A percentile compares a stretch with the other conserved stretches of the same genome.
Conservation (phyloP, 1,140 invertebrate genomes). For the silkworm (Bombyx mori) region ASM3026992v2 NC_085129.1:7728001-7728500, state of each 20-base stretch:
- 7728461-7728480: constrained; percentile 99
- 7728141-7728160: constrained; percentile 97
- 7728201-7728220: constrained; percentile 98
- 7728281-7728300: constrained; percentile 96
- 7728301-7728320: constrained; percentile 86
- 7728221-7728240: constrained; percentile 98
- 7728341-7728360: not conserved
- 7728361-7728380: constrained; percentile 30
- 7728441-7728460: constrained; percentile 97
- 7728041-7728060: no score
- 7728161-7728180: constrained; percentile 99
- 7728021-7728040: no score
- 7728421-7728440: constrained; percentile 99
- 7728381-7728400: constrained; percentile 82
- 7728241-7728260: constrained; percentile 97
- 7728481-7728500: constrained; percentile 99
- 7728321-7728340: no score
- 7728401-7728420: constrained; percentile 95
- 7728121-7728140: constrained; percentile 97
- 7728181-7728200: constrained; percentile 99
- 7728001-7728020: no score
- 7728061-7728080: no score
- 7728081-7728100: no score
- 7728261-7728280: constrained; percentile 94
- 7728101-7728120: not conserved